Conservation (phyloP, 2,888 invertebrate genomes). For the Arrhopalites spinosus region DNA sequence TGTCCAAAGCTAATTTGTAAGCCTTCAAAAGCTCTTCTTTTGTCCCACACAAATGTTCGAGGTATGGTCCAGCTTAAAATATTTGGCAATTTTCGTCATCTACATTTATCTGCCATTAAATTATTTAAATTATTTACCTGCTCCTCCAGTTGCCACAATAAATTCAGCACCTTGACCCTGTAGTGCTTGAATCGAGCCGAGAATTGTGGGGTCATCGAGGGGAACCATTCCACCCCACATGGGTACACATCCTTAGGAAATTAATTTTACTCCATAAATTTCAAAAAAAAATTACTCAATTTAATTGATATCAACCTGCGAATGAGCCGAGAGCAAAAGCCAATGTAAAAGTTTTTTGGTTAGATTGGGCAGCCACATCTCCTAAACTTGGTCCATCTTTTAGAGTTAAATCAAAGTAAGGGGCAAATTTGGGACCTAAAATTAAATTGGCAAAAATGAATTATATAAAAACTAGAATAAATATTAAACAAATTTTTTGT, state of each 20-base stretch:
- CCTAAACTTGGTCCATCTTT: slow-evolving; percentile 43
- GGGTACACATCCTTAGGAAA: slow-evolving; percentile 45
- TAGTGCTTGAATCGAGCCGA: slow-evolving; percentile 43
- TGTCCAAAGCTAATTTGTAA: slow-evolving; percentile 51
- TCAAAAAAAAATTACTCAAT: no score
- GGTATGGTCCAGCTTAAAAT: slow-evolving; percentile 34
- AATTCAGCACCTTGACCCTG: slow-evolving; percentile 47
- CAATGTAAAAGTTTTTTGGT: slow-evolving; percentile 50
- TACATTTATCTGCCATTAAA: no score
- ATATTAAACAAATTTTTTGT: no score
- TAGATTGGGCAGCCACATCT: slow-evolving; percentile 42
- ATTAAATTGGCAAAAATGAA: not conserved
- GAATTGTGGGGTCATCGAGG: slow-evolving; percentile 48
- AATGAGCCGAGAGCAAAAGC: slow-evolving; percentile 50
- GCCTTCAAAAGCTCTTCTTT: slow-evolving; percentile 41
- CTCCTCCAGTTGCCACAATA: slow-evolving; percentile 44
- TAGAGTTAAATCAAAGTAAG: slow-evolving; percentile 50
- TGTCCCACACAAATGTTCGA: slow-evolving; percentile 44
- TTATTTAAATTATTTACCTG: slow-evolving; percentile 2
- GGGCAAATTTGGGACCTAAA: slow-evolving; percentile 45
- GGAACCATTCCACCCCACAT: slow-evolving; percentile 51
- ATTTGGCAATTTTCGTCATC: no score
- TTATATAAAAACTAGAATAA: no score
- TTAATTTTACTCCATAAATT: no score
- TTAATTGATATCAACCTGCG: no score